A percentile compares a stretch with the other conserved stretches of the same genome.
phyloP scores from a whole-genome alignment of 2,888 invertebrate species.

The Atrina japonica region DNA sequence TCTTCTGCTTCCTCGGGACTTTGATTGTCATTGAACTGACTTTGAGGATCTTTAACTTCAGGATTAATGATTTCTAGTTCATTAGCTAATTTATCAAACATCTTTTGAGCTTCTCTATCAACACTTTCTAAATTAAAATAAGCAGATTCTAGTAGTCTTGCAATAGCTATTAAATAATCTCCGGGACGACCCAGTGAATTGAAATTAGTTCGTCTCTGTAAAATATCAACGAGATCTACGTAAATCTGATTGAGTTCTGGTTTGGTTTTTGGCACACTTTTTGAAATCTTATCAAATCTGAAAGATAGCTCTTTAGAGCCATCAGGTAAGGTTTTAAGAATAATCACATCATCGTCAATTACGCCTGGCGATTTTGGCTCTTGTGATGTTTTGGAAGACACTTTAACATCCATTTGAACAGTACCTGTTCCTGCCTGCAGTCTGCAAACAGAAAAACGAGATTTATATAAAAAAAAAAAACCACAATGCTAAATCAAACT shows the following conservation, averaged over 20 bases:
- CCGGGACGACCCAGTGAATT: slow-evolving; percentile 54
- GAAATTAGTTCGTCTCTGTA: slow-evolving; percentile 71
- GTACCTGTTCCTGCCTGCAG: slow-evolving; percentile 46
- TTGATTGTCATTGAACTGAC: no score
- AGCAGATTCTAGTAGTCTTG: slow-evolving; percentile 66
- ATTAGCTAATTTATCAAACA: slow-evolving; percentile 37
- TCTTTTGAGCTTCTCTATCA: slow-evolving; percentile 51
- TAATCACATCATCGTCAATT: slow-evolving; percentile 47
- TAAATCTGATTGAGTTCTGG: slow-evolving; percentile 67
- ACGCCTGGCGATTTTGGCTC: slow-evolving; percentile 33
- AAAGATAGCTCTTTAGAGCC: slow-evolving; percentile 64
- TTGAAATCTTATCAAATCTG: slow-evolving; percentile 50
- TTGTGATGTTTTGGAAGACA: slow-evolving; percentile 1
- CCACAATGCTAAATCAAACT: no score
- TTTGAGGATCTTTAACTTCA: no score
- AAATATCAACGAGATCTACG: slow-evolving; percentile 59
- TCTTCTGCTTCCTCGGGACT: no score
- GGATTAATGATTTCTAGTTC: no score
- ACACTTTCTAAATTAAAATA: slow-evolving; percentile 59
- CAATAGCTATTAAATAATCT: slow-evolving; percentile 68
- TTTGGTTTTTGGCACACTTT: slow-evolving; percentile 13
- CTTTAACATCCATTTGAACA: slow-evolving; percentile 48
- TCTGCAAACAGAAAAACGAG: slow-evolving; percentile 15
- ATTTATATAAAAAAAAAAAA: no score
- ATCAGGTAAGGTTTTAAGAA: slow-evolving; percentile 57